Conservation (phyloP, 2,797 vertebrate species). For the Crypturellus tataupa region DNA sequence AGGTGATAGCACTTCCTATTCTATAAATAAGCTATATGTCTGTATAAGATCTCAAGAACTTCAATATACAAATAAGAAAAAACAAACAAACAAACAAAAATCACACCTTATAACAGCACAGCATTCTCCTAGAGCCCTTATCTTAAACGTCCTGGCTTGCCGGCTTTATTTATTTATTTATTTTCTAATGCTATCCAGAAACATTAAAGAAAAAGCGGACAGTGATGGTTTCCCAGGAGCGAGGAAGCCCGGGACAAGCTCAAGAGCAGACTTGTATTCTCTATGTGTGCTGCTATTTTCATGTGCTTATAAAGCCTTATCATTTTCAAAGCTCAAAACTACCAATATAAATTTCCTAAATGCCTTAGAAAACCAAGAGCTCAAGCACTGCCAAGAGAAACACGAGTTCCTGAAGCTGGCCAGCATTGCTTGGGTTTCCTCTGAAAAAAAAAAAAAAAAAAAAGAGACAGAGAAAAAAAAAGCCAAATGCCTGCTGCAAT, state of each 20-base stretch:
- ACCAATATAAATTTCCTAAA: constrained; percentile 66
- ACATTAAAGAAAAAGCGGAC: not conserved
- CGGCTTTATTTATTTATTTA: not conserved
- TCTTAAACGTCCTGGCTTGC: not conserved
- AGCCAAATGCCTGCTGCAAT: constrained; percentile 71
- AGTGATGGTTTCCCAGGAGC: accelerated
- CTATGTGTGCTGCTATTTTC: not conserved
- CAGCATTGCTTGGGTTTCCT: constrained; percentile 76
- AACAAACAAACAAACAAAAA: no score
- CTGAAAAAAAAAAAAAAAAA: constrained; percentile 28
- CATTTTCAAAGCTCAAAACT: constrained; percentile 66
- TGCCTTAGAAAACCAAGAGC: constrained; percentile 77
- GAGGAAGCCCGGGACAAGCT: not conserved
- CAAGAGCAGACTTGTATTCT: not conserved
- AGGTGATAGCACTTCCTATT: not conserved
- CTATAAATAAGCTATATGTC: not conserved
- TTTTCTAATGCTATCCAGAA: not conserved
- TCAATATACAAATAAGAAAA: not conserved
- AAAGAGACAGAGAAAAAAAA: not conserved
- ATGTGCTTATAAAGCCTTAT: not conserved
- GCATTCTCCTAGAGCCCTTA: not conserved
- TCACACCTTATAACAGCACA: no score
- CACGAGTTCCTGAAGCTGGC: constrained; percentile 74
- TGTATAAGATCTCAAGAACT: not conserved
- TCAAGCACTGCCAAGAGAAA: constrained; percentile 72